Conservation (phyloP, 2,797 vertebrate species). For the Sebastiscus albofasciatus region DNA sequence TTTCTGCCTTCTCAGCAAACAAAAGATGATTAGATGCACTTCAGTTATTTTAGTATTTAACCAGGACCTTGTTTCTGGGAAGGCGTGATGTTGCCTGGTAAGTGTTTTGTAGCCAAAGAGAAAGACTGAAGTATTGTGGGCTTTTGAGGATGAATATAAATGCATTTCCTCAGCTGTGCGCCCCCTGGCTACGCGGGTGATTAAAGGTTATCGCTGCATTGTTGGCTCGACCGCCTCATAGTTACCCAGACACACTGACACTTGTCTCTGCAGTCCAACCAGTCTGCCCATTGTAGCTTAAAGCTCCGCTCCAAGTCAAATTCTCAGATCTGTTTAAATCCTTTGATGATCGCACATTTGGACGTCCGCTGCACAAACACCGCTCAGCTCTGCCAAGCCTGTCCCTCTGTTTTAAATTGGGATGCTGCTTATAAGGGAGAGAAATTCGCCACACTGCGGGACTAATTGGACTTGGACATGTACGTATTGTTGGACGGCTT, state of each 20-base stretch:
- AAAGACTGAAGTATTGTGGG: neutral
- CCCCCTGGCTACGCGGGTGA: neutral
- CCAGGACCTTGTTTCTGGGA: neutral
- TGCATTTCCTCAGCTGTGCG: neutral
- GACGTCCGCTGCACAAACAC: constrained; percentile 14
- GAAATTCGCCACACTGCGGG: constrained; percentile 1
- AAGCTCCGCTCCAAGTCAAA: constrained; percentile 7
- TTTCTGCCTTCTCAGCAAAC: neutral
- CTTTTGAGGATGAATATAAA: neutral
- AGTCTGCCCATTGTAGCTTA: neutral
- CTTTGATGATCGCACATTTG: constrained; percentile 23
- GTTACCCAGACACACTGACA: neutral
- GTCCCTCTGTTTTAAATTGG: constrained; percentile 8
- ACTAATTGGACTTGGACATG: constrained; percentile 39
- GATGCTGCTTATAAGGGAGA: constrained; percentile 19
- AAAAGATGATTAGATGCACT: neutral
- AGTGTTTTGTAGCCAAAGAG: neutral
- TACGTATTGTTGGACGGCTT: constrained; percentile 1
- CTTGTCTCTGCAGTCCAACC: neutral
- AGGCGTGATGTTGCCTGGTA: neutral
- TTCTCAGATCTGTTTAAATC: constrained; percentile 13
- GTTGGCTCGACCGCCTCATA: neutral
- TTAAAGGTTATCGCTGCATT: constrained; percentile 1
- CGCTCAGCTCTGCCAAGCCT: constrained; percentile 3
- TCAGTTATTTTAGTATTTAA: neutral